Percentiles rank a stretch among this genome's conserved stretches.
Conservation (phyloP, 1,140 invertebrate species). For the Heliconius hermathena region DNA sequence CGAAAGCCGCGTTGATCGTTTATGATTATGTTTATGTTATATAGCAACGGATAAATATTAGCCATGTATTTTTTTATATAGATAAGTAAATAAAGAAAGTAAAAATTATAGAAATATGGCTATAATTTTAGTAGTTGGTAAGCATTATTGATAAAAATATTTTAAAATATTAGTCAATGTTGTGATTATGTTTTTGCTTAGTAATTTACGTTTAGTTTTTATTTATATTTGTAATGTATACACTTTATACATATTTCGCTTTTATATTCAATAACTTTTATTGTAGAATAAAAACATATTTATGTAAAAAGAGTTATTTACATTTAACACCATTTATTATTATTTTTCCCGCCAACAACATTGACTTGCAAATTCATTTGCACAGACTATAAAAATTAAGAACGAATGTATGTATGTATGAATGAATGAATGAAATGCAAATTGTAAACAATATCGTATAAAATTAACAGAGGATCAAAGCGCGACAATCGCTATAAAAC, state of each 20-base stretch:
- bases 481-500: constrained; percentile 52
- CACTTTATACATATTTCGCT: not conserved
- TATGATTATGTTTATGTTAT: not conserved
- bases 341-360: not conserved
- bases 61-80: not conserved
- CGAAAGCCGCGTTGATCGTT: constrained; percentile 25
- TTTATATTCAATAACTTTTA: not conserved
- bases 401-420: constrained; percentile 22
- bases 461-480: constrained; percentile 54
- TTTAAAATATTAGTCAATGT: too few species aligned
- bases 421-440: constrained; percentile 33
- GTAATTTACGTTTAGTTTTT: not conserved
- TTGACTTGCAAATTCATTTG: not conserved
- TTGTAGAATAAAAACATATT: not conserved
- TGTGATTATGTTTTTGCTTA: not conserved
- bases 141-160: too few species aligned
- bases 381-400: constrained; percentile 1
- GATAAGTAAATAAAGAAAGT: too few species aligned
- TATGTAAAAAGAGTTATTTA: too few species aligned
- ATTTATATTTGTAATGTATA: not conserved
- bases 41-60: not conserved
- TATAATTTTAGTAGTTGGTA: too few species aligned
- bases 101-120: too few species aligned
- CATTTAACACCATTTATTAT: too few species aligned
- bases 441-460: constrained; percentile 43